These are phyloP conservation scores for Gnathonemus longibarbis DNA, from an alignment of 2,113 vertebrate species.

Conservation along the genomic window DNA sequence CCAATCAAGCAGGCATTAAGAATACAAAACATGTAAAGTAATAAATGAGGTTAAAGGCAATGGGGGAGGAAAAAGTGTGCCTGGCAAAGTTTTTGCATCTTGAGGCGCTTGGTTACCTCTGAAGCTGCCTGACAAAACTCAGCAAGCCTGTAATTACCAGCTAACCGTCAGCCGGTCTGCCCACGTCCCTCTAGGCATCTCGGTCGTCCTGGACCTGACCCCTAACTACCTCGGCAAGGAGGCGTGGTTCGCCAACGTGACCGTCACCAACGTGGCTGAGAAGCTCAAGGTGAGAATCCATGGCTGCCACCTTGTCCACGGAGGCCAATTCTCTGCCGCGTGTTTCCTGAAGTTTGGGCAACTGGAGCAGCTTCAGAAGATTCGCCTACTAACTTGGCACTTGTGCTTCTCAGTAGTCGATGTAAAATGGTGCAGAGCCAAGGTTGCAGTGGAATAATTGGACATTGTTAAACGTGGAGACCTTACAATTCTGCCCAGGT, in stretches of 20 bases:
- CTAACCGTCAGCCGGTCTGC: not conserved
- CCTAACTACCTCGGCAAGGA: conserved; percentile 68
- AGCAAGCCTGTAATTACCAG: not conserved
- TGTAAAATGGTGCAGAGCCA: not conserved
- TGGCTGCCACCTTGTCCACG: not conserved
- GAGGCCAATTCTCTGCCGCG: not conserved
- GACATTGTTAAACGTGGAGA: not conserved
- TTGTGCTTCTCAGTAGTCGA: not conserved
- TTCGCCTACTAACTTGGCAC: not conserved
- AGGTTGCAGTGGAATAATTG: not conserved
- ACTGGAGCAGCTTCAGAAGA: not conserved
- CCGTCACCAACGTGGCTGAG: conserved; percentile 42
- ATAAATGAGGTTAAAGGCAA: not conserved
- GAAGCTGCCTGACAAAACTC: not conserved
- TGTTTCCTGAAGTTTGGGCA: not conserved
- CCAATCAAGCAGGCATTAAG: not conserved
- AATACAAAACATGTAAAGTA: not conserved
- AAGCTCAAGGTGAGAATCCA: conserved; percentile 49
- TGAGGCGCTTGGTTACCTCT: not conserved
- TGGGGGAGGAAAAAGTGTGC: not conserved
- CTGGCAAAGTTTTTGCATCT: not conserved
- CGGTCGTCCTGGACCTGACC: conserved; percentile 73
- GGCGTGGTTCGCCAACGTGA: conserved; percentile 60
- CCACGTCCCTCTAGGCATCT: conserved; percentile 54
- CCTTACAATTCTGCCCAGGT: not conserved